Evolutionary conservation across 2,113 vertebrate genomes (phyloP).

Genomic region (Noturus placidus): DNA sequence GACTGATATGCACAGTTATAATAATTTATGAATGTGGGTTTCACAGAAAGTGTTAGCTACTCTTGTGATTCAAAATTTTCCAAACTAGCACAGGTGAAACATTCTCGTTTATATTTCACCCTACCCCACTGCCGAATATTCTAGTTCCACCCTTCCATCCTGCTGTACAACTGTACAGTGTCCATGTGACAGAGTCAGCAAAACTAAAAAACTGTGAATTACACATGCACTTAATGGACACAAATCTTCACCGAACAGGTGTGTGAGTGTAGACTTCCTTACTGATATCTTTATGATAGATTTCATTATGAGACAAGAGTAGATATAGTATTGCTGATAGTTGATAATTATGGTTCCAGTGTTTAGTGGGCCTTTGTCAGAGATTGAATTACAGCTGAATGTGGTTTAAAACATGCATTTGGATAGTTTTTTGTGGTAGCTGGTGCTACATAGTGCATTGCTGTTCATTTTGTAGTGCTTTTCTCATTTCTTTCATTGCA

Average conservation of each 20-base stretch:
- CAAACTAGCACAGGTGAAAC: neutral
- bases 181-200: constrained; percentile 62
- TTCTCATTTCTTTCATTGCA: neutral
- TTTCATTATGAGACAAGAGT: neutral
- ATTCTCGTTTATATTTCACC: neutral
- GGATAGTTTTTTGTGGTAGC: neutral
- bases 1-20: neutral
- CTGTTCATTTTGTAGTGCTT: neutral
- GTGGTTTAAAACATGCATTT: constrained; percentile 2
- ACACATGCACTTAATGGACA: constrained; percentile 71
- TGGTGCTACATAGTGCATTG: neutral
- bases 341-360: neutral
- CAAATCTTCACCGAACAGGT: constrained; percentile 48
- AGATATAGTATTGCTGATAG: neutral
- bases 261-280: neutral
- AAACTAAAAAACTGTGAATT: constrained; percentile 69
- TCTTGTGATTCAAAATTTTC: neutral
- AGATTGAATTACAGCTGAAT: neutral
- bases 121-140: neutral
- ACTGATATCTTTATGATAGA: constrained; percentile 14
- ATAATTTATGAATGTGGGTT: neutral
- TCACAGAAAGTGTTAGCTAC: neutral
- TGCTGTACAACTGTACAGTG: constrained; percentile 27
- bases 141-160: constrained; percentile 10
- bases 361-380: neutral